Evolutionary conservation across 2,113 vertebrate genomes (phyloP).

Genomic region (Hiodon alosoides): DNA sequence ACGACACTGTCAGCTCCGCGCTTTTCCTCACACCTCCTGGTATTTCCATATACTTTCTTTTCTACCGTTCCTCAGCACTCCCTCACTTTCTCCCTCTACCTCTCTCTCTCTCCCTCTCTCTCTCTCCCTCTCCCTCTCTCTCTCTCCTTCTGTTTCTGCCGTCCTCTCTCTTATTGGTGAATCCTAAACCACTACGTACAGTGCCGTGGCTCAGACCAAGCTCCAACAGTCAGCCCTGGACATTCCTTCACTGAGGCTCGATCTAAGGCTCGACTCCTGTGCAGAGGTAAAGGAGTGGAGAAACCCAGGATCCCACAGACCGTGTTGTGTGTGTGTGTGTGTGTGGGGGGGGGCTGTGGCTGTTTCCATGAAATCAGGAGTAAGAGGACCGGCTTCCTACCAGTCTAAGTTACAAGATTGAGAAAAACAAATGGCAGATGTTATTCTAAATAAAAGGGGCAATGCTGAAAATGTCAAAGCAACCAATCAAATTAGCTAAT

Average conservation of each 20-base stretch:
- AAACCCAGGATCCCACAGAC: slow-evolving; percentile 19
- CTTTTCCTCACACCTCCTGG: slow-evolving; percentile 27
- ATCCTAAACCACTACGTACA: slow-evolving; percentile 31
- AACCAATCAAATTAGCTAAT: not conserved
- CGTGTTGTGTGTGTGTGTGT: slow-evolving; percentile 17
- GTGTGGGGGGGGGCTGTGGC: not conserved
- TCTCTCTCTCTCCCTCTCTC: slow-evolving; percentile 22
- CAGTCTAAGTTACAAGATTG: not conserved
- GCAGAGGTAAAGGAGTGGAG: slow-evolving; percentile 17
- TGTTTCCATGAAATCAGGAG: slow-evolving; percentile 1
- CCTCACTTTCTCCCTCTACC: slow-evolving; percentile 18
- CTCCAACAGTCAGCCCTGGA: slow-evolving; percentile 29
- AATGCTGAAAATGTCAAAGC: not conserved
- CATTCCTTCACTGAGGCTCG: slow-evolving; percentile 22
- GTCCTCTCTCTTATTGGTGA: slow-evolving; percentile 30
- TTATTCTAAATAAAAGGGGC: too few relatives aligned
- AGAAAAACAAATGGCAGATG: not conserved
- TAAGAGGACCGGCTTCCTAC: not conserved
- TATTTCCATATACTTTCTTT: slow-evolving; percentile 22
- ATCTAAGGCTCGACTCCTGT: slow-evolving; percentile 20
- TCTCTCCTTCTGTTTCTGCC: slow-evolving; percentile 19
- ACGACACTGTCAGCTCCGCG: slow-evolving; percentile 15
- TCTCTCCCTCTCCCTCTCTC: slow-evolving; percentile 20
- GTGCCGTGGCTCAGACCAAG: slow-evolving; percentile 19
- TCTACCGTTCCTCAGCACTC: slow-evolving; percentile 18